Evolutionary conservation across 2,797 vertebrate genomes (phyloP).

Genomic region (Octomys mimax): DNA sequence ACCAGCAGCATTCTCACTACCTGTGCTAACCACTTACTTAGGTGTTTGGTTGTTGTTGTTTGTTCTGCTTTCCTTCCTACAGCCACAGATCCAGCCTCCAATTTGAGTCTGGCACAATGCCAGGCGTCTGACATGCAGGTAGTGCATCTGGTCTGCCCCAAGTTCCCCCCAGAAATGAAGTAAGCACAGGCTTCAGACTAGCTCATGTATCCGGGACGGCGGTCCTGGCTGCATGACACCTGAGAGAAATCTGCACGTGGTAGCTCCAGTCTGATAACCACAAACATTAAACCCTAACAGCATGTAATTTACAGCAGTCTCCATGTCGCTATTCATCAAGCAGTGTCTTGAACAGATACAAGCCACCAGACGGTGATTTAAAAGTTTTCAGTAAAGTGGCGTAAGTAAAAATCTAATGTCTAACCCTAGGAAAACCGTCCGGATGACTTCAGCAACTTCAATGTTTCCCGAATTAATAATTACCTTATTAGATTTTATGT

Average conservation of each 20-base stretch:
- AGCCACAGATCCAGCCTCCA: background rate
- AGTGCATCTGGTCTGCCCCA: background rate
- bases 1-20: background rate
- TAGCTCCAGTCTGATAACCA: background rate
- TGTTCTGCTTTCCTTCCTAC: constrained; percentile 4
- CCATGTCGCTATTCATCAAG: background rate
- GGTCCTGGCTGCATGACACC: background rate
- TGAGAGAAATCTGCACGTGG: background rate
- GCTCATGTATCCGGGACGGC: background rate
- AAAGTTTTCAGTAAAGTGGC: background rate
- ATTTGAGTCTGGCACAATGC: background rate
- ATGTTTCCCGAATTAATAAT: constrained; percentile 42
- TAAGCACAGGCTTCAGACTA: background rate
- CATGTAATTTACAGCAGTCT: background rate
- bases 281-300: background rate
- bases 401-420: constrained; percentile 34
- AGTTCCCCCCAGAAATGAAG: background rate
- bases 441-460: background rate
- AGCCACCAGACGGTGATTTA: constrained; percentile 2
- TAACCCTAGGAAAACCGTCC: background rate
- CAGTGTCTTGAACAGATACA: background rate
- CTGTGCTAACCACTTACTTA: background rate
- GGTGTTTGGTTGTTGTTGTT: too few relatives aligned
- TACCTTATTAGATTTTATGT: background rate
- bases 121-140: too few relatives aligned